Conservation (phyloP, 2,888 invertebrate genomes). For the Drosophila flavopinicola region DNA sequence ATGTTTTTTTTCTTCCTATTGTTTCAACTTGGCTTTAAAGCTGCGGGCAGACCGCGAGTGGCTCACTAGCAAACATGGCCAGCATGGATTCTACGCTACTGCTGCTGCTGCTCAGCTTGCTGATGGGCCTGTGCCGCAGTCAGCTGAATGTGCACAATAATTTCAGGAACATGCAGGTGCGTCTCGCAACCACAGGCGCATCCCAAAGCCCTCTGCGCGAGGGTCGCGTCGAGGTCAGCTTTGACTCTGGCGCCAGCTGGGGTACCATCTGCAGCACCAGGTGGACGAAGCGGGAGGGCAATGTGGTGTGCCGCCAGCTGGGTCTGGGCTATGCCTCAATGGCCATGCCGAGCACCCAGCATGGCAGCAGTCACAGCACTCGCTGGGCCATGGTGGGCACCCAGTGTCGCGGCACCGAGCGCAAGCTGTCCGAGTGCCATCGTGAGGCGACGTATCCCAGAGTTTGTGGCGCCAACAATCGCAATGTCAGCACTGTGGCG, state of each 20-base stretch:
- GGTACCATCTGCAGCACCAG: constrained; percentile 75
- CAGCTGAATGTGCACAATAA: constrained; percentile 50
- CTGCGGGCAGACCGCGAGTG: background rate
- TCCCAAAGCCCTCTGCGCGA: constrained; percentile 40
- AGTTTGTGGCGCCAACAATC: constrained; percentile 59
- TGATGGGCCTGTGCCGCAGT: constrained; percentile 5
- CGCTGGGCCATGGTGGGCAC: constrained; percentile 79
- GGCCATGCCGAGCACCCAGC: constrained; percentile 65
- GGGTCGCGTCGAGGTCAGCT: constrained; percentile 80
- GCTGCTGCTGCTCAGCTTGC: constrained; percentile 24
- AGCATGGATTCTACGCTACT: constrained; percentile 38
- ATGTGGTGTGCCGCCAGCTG: constrained; percentile 78
- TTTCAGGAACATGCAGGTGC: constrained; percentile 67
- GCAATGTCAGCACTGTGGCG: constrained; percentile 72
- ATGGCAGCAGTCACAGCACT: constrained; percentile 56
- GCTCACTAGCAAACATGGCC: constrained; percentile 10
- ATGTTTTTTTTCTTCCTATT: constrained; percentile 22
- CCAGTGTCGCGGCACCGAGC: constrained; percentile 74
- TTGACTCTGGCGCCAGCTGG: constrained; percentile 71
- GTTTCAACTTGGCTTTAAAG: constrained; percentile 50
- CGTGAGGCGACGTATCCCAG: constrained; percentile 69
- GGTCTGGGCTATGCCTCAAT: constrained; percentile 73
- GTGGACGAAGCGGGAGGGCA: constrained; percentile 79
- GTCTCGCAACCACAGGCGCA: constrained; percentile 51
- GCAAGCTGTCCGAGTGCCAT: constrained; percentile 62